phyloP scores from a whole-genome alignment of 1,140 invertebrate genomes.

The Dinothrombium tinctorium region DNA sequence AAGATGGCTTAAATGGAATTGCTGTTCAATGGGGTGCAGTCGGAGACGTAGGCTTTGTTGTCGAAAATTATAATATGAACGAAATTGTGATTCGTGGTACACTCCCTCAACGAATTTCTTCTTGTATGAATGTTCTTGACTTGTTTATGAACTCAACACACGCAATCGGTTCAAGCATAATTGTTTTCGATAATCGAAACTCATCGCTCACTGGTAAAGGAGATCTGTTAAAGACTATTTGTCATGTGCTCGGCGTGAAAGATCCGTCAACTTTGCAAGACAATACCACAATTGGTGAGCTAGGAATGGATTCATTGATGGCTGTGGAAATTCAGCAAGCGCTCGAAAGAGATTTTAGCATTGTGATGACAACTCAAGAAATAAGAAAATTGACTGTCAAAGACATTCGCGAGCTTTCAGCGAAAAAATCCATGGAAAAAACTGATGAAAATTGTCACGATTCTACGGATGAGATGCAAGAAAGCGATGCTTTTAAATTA shows the following conservation, averaged over 20 bases:
- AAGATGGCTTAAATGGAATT: constrained; percentile 40
- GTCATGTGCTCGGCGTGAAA: constrained; percentile 65
- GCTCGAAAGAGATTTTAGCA: constrained; percentile 42
- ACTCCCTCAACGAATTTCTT: constrained; percentile 64
- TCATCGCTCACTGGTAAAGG: constrained; percentile 42
- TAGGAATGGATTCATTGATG: constrained; percentile 94
- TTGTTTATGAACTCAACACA: constrained; percentile 28
- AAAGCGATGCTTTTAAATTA: no score
- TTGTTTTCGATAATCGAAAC: constrained; percentile 20
- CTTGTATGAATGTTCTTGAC: constrained; percentile 62
- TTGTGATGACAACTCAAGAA: no score
- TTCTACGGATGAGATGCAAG: no score
- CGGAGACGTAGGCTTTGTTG: constrained; percentile 74
- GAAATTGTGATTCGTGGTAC: constrained; percentile 75
- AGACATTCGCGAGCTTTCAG: no score
- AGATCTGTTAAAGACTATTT: constrained; percentile 42
- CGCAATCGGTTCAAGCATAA: constrained; percentile 4
- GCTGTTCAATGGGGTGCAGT: constrained; percentile 94
- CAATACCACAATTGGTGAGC: constrained; percentile 51
- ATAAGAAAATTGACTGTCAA: no score
- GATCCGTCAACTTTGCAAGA: constrained; percentile 47
- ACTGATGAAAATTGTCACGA: no score
- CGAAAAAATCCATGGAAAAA: no score
- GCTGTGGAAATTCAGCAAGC: constrained; percentile 92
- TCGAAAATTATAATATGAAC: constrained; percentile 60